Base-by-base conservation (phyloP, 2,113 vertebrate genomes). In the Tragulus kanchil region DNA sequence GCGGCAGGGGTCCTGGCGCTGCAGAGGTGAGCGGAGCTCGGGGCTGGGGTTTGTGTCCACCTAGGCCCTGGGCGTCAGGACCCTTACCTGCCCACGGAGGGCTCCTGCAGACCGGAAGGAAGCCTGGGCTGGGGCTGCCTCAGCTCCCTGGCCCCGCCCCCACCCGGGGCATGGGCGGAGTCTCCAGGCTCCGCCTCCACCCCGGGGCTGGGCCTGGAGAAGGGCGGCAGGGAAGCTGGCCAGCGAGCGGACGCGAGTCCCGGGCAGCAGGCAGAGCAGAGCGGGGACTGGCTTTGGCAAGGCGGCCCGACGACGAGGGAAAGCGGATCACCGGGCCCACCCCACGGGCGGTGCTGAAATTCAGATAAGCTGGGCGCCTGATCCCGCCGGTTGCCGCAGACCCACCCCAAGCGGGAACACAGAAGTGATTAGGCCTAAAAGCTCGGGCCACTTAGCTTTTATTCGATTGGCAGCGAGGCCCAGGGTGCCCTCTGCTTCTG, bases 351-450 rank as follows among this genome's bases (percentile, higher is more conserved):
- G 71, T 16, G 31, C 45, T 7, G 8, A 26, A 28, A 21, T 0
- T 79, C 31, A 50, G 97, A 52, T 15, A 93, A 97, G 96, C 96
- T 58, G 93, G 83, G 81, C 61, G 67, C 67, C 84, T 45, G 90
- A 81, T 36, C 52, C 31, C n/a, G 5, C 50, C 81, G 10, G 93
- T 67, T 36, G 0, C 95, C 0, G 11, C 81, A 83, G 91, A 42
- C 93, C 95, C 95, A 56, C 85, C 54, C 78, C 64, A 58, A 97
- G 67, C 71, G 98, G 48, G 96, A 97, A 83, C 0, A 42, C 97
- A 95, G 95, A 89, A 96, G 97, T 97, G 95, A 97, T 67, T 54
- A 93, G 28, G 7, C 90, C 98, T 97, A 89, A 98, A 96, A 98
- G 97, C 98, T 89, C 93, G 78, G 97, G 50, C 98, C 97, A 94